Percentiles rank a stretch among this genome's conserved stretches.
Evolutionary conservation across 2,797 vertebrate species (phyloP).

Genomic region (Mormyrus hasselquistii): DNA sequence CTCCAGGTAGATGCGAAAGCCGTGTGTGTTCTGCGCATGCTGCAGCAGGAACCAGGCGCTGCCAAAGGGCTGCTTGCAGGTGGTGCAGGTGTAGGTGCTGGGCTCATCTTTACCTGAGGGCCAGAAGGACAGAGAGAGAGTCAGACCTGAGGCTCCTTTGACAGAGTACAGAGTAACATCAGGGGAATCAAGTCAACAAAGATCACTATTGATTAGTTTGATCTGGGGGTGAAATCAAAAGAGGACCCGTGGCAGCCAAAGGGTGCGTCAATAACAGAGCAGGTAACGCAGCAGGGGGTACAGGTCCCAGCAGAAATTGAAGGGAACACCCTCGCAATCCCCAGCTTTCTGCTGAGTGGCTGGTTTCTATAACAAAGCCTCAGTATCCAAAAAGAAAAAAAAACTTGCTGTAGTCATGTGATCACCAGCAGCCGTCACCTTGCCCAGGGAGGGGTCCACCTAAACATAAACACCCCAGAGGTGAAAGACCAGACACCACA

Average conservation of each 20-base stretch:
- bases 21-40: conserved; percentile 96
- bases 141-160: not conserved
- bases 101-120: conserved; percentile 92
- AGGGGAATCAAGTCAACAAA: not conserved
- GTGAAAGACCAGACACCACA: not conserved
- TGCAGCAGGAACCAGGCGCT: conserved; percentile 98
- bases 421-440: not conserved
- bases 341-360: not conserved
- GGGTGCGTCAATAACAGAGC: not conserved
- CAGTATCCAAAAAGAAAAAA: not conserved
- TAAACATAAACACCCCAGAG: not conserved
- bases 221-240: not conserved
- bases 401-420: not conserved
- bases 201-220: not conserved
- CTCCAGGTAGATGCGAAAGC: conserved; percentile 98
- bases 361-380: not conserved
- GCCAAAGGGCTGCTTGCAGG: conserved; percentile 97
- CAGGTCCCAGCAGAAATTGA: not conserved
- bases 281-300: not conserved
- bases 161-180: not conserved
- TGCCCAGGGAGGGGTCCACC: not conserved
- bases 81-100: conserved; percentile 97
- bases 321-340: not conserved
- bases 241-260: not conserved
- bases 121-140: conserved; percentile 7